Percentiles rank a stretch among this genome's conserved stretches.
These are phyloP conservation scores for Tineola bisselliella DNA, from an alignment of 2,888 invertebrate genomes.

Conservation along the genomic window DNA sequence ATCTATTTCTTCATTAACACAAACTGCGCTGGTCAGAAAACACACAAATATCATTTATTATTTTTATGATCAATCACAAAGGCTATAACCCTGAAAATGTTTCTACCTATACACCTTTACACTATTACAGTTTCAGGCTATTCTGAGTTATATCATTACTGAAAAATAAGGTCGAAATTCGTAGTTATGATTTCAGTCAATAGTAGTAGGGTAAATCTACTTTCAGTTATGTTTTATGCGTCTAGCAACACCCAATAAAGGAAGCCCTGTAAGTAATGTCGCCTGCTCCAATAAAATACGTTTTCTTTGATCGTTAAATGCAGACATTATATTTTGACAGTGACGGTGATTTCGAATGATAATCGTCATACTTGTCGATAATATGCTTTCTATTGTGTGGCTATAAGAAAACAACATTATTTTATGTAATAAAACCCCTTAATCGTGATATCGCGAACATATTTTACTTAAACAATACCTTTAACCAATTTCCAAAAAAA, in stretches of 20 bases:
- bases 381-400: too few species aligned
- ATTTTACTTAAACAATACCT: too few species aligned
- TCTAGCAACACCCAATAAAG: slow-evolving; percentile 36
- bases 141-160: neutral
- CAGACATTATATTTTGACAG: slow-evolving; percentile 4
- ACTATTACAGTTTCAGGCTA: neutral
- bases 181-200: neutral
- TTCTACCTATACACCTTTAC: neutral
- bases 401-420: neutral
- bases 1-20: neutral
- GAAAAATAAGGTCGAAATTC: neutral
- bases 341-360: neutral
- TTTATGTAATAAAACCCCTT: too few species aligned
- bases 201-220: slow-evolving; percentile 27
- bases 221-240: slow-evolving; percentile 46
- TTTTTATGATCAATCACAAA: slow-evolving; percentile 1
- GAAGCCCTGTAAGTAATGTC: slow-evolving; percentile 10
- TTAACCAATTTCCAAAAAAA: too few species aligned
- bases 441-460: too few species aligned
- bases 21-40: neutral
- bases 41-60: slow-evolving; percentile 2
- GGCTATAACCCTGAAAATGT: neutral
- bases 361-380: neutral
- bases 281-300: slow-evolving; percentile 1
- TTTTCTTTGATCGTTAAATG: slow-evolving; percentile 10